Base-by-base conservation (phyloP, 2,113 vertebrate species). In the Talpa occidentalis region DNA sequence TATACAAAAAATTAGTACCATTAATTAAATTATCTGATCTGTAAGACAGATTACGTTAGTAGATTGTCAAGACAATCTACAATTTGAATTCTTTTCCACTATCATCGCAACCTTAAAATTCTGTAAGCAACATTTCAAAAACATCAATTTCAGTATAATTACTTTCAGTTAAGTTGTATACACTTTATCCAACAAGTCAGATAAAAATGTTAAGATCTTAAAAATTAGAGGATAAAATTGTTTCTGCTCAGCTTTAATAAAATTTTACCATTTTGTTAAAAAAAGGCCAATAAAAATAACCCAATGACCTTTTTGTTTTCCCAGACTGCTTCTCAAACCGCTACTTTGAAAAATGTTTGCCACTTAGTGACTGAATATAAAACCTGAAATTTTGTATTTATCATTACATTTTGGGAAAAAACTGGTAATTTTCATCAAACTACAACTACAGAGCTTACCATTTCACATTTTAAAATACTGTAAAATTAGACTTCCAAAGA, bases 221-320 rank as follows among this genome's bases (percentile, higher is more conserved):
- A 85, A 89, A 97, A 85, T 64, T 5, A 93, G 28, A 96, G 12
- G 10, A 84, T 17, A 97, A 94, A 89, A 52, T 19, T 67, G 83
- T 86, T 95, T 66, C 92, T 94, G 88, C 79, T 59, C 56, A 85
- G 28, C 21, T 62, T 94, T 78, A 88, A 95, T 40, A 76, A 90
- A 93, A 94, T 40, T 73, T 88, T 97, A 28, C 93, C 95, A 95
- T 95, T 96, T 10, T 90, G 3, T 88, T 22, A 92, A 96, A 95
- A 83, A 69, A 96, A 44, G 28, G 21, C 17, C 69, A 22, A 87
- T 37, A 54, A 67, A 94, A 6, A 69, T 14, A 69, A 73, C 2
- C 15, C 19, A 81, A 49, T 6, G 26, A 49, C 16, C n/a, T 67
- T 92, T 79, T 32, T 35, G 11, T 47, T 85, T 95, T 64, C 69